Evolutionary conservation across 2,888 invertebrate genomes (phyloP).

Genomic region (Apodemia hepburni): DNA sequence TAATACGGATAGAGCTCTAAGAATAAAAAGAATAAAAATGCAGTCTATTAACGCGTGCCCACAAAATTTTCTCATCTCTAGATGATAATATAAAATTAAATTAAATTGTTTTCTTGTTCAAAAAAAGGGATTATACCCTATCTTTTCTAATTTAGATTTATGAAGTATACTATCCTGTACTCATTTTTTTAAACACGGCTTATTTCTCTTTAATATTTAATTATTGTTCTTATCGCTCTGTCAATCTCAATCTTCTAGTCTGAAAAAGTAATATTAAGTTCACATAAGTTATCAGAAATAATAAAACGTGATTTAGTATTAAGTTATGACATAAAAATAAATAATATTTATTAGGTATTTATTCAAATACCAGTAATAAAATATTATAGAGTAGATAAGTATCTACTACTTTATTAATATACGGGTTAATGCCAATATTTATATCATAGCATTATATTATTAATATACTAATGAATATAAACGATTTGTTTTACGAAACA

Average conservation of each 20-base stretch:
- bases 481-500: not conserved
- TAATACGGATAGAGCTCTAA: slow-evolving; percentile 30
- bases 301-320: slow-evolving; percentile 6
- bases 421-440: slow-evolving; percentile 11
- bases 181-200: no score
- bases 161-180: no score
- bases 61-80: no score
- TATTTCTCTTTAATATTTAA: no score
- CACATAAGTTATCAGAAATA: not conserved
- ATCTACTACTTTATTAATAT: not conserved
- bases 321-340: slow-evolving; percentile 8
- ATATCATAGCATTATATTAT: not conserved
- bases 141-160: no score
- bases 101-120: no score
- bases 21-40: not conserved
- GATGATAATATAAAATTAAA: no score
- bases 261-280: not conserved
- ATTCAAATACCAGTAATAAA: not conserved
- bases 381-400: not conserved
- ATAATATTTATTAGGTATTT: slow-evolving; percentile 4
- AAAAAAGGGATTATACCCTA: no score
- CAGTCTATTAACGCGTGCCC: no score
- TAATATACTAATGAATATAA: not conserved
- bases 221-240: slow-evolving; percentile 4
- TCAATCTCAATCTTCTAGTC: slow-evolving; percentile 10